These are phyloP conservation scores for Saimiri boliviensis DNA, from an alignment of 2,113 vertebrate species.

Conservation along the genomic window DNA sequence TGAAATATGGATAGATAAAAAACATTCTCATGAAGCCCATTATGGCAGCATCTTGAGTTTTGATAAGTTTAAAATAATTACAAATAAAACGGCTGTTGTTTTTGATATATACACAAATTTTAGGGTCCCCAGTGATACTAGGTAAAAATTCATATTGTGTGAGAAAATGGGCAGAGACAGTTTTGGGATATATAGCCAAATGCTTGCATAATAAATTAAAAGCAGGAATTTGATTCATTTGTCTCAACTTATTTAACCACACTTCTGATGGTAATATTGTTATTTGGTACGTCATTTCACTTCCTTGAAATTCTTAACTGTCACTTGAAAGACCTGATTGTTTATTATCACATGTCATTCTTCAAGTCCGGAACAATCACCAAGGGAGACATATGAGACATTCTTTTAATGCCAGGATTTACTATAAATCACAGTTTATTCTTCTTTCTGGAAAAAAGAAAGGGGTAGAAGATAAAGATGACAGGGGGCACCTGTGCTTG, in stretches of 20 bases:
- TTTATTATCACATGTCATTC: slow-evolving; percentile 52
- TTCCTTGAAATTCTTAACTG: slow-evolving; percentile 56
- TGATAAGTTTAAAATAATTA: slow-evolving; percentile 14
- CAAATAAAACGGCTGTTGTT: neutral
- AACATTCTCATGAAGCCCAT: neutral
- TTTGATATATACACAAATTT: neutral
- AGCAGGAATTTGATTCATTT: slow-evolving; percentile 32
- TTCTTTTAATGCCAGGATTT: slow-evolving; percentile 54
- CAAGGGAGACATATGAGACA: neutral
- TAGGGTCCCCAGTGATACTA: neutral
- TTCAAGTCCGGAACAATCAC: slow-evolving; percentile 33
- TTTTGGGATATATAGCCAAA: neutral
- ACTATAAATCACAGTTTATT: slow-evolving; percentile 44
- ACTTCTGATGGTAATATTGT: neutral
- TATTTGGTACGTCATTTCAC: slow-evolving; percentile 14
- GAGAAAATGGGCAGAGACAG: neutral
- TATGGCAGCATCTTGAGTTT: neutral
- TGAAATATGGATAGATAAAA: neutral
- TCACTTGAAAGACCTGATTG: slow-evolving; percentile 37
- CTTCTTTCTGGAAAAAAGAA: slow-evolving; percentile 26
- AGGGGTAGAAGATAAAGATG: neutral
- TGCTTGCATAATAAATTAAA: neutral
- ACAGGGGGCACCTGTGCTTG: slow-evolving; percentile 34
- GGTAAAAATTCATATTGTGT: neutral
- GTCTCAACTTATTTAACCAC: neutral